Evolutionary conservation across 2,797 vertebrate species (phyloP).

Genomic region (Florisuga fusca): DNA sequence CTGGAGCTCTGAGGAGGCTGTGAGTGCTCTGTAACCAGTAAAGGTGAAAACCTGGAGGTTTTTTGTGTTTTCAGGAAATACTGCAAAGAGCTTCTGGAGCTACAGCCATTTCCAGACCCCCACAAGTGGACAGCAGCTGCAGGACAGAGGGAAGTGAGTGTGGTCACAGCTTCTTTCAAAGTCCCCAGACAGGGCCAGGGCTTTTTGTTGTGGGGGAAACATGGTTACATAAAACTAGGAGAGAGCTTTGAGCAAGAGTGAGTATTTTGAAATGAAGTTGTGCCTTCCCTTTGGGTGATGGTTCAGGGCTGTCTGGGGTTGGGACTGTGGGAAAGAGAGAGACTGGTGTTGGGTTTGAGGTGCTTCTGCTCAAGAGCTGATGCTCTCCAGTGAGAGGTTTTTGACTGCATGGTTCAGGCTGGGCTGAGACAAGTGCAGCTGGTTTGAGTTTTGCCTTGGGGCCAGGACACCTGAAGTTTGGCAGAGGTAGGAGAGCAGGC

Average conservation of each 20-base stretch:
- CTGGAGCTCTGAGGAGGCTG: not conserved
- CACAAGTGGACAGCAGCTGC: constrained; percentile 4
- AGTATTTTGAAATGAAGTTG: not conserved
- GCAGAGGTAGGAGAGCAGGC: not conserved
- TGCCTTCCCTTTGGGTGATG: not conserved
- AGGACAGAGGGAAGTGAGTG: constrained; percentile 62
- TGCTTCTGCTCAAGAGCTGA: not conserved
- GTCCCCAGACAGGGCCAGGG: not conserved
- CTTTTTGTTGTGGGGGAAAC: not conserved
- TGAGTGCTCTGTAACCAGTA: not conserved
- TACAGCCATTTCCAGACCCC: not conserved
- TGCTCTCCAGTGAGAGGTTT: not conserved
- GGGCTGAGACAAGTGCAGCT: not conserved
- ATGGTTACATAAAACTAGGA: not conserved
- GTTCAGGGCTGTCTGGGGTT: not conserved
- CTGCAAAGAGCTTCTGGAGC: constrained; percentile 37
- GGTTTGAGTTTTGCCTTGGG: not conserved
- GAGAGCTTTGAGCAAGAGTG: not conserved
- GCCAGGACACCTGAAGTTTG: not conserved
- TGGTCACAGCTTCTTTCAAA: not conserved
- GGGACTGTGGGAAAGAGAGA: not conserved
- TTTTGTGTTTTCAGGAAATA: constrained; percentile 70
- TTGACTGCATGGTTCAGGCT: not conserved
- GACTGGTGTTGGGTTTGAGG: not conserved
- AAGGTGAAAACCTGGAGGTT: not conserved